Percentiles rank a stretch among this genome's conserved stretches.
Evolutionary conservation across 1,140 invertebrate genomes (phyloP).

Genomic region (Papilio machaon): DNA sequence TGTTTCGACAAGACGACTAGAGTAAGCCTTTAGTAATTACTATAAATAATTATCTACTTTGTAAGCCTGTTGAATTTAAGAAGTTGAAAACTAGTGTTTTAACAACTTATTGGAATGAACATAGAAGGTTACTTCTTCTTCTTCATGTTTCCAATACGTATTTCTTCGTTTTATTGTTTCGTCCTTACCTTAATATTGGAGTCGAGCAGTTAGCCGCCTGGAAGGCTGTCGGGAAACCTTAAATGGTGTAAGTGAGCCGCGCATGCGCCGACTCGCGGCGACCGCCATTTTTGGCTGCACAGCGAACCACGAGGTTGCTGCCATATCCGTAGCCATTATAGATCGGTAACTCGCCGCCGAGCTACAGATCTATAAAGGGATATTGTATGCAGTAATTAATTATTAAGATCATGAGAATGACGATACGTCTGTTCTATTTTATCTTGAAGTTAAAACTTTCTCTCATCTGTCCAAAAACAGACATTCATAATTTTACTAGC

Average conservation of each 20-base stretch:
- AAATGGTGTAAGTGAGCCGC: conserved; percentile 62
- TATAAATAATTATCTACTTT: too few relatives aligned
- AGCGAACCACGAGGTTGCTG: conserved; percentile 37
- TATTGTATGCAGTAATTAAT: background rate
- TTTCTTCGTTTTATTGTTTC: conserved; percentile 45
- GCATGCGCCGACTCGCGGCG: conserved; percentile 54
- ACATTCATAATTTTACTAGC: too few relatives aligned
- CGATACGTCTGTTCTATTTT: background rate
- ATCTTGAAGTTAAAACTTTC: background rate
- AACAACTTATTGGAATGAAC: too few relatives aligned
- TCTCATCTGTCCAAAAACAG: too few relatives aligned
- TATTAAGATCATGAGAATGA: background rate
- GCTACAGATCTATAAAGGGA: background rate
- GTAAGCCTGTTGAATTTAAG: too few relatives aligned
- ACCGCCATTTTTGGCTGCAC: conserved; percentile 65
- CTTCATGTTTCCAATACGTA: conserved; percentile 36
- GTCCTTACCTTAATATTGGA: conserved; percentile 51
- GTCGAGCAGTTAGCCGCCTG: conserved; percentile 62
- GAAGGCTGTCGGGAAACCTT: conserved; percentile 68
- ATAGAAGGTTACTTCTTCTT: too few relatives aligned
- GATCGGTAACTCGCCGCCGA: background rate
- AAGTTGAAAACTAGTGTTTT: too few relatives aligned
- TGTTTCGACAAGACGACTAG: too few relatives aligned
- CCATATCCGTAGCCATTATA: conserved; percentile 32
- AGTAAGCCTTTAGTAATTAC: too few relatives aligned